Percentiles rank a stretch among this genome's conserved stretches.
These are phyloP conservation scores for Anguilla obscura DNA, from an alignment of 2,797 vertebrate species.

Conservation along the genomic window DNA sequence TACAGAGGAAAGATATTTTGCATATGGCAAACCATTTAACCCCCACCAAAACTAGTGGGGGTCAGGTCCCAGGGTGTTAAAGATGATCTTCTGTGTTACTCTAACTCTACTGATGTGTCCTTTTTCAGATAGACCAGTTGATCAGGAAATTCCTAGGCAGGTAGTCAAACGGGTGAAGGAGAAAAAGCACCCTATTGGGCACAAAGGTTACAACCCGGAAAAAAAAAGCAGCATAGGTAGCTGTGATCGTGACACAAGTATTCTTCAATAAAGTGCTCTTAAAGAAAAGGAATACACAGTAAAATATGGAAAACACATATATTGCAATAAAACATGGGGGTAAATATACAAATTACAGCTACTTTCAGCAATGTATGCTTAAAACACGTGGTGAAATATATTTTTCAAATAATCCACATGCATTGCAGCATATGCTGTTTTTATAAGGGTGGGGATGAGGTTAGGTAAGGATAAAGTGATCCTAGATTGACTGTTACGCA, in stretches of 20 bases:
- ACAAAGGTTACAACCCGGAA: background rate
- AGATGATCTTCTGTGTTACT: slow-evolving; percentile 22
- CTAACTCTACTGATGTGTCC: background rate
- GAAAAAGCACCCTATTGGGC: slow-evolving; percentile 39
- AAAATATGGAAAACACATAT: too few species aligned
- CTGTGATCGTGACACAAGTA: background rate
- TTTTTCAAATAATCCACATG: too few species aligned
- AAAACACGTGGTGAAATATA: too few species aligned
- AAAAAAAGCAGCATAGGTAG: background rate
- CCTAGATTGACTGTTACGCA: background rate
- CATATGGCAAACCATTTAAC: slow-evolving; percentile 4
- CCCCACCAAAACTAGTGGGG: slow-evolving; percentile 12
- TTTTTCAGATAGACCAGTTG: slow-evolving; percentile 4
- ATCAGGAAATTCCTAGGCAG: slow-evolving; percentile 21
- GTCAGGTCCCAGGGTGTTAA: background rate
- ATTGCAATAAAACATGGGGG: background rate
- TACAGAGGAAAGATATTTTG: background rate
- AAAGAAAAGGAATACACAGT: too few species aligned
- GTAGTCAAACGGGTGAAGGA: background rate
- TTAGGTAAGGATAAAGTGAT: background rate
- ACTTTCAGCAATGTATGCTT: too few species aligned
- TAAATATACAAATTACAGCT: background rate
- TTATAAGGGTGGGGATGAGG: background rate
- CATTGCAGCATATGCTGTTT: background rate
- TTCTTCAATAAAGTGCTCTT: background rate